A percentile compares a stretch with the other conserved stretches of the same genome.
phyloP scores from a whole-genome alignment of 1,140 invertebrate genomes.

The fruit fly (Drosophila melanogaster) region Release_6_plus_ISO1_MT NT_037436.4:10611001-10611500 shows the following conservation, averaged over 20 bases:
- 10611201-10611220: constrained; percentile 16
- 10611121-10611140: constrained; percentile 78
- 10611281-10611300: constrained; percentile 66
- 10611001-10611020: not conserved
- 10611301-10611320: constrained; percentile 56
- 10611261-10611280: constrained; percentile 33
- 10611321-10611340: constrained; percentile 1
- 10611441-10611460: constrained; percentile 5
- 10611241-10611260: constrained; percentile 80
- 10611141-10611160: constrained; percentile 18
- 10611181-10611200: constrained; percentile 17
- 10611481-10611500: constrained; percentile 28
- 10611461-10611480: constrained; percentile 43
- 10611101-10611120: constrained; percentile 5
- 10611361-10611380: constrained; percentile 68
- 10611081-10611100: constrained; percentile 72
- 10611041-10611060: constrained; percentile 16
- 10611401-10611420: constrained; percentile 36
- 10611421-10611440: constrained; percentile 57
- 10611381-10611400: constrained; percentile 62
- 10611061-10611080: constrained; percentile 74
- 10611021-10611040: not conserved
- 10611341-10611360: constrained; percentile 21
- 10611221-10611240: constrained; percentile 36
- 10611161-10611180: not conserved